Percentiles rank a stretch among this genome's conserved stretches.
These are phyloP conservation scores for Nothocercus nigrocapillus DNA, from an alignment of 2,113 vertebrate species.

Conservation along the genomic window DNA sequence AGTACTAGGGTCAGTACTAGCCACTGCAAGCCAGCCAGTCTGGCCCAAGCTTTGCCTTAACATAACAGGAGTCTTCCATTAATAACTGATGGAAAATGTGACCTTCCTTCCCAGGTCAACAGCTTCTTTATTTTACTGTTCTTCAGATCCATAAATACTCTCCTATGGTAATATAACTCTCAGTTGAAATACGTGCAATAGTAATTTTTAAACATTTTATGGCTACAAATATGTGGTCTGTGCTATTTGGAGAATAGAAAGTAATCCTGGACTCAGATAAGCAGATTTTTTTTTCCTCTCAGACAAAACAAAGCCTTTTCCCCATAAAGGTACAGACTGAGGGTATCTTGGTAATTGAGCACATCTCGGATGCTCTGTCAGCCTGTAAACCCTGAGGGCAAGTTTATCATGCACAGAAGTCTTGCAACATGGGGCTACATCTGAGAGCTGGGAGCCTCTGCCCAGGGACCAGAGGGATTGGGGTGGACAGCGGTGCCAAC, in stretches of 20 bases:
- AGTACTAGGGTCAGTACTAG: background rate
- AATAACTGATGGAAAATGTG: background rate
- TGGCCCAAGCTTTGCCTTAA: background rate
- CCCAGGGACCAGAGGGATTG: background rate
- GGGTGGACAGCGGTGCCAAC: background rate
- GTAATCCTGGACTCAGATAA: background rate
- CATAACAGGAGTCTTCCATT: background rate
- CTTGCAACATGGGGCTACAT: background rate
- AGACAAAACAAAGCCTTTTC: background rate
- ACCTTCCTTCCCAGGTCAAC: background rate
- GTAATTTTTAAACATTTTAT: slow-evolving; percentile 7
- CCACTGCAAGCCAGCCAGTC: background rate
- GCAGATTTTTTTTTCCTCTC: background rate
- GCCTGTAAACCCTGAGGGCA: background rate
- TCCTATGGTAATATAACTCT: background rate
- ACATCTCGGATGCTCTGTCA: background rate
- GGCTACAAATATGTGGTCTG: background rate
- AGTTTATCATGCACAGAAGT: background rate
- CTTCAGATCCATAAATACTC: background rate
- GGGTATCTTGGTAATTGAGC: background rate
- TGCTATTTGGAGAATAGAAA: background rate
- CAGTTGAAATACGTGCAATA: background rate
- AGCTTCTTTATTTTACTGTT: background rate
- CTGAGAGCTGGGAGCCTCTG: rapidly evolving
- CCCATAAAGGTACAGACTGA: background rate